Evolutionary conservation across 1,140 invertebrate species (phyloP).

Genomic region (Aphidius ervi): DNA sequence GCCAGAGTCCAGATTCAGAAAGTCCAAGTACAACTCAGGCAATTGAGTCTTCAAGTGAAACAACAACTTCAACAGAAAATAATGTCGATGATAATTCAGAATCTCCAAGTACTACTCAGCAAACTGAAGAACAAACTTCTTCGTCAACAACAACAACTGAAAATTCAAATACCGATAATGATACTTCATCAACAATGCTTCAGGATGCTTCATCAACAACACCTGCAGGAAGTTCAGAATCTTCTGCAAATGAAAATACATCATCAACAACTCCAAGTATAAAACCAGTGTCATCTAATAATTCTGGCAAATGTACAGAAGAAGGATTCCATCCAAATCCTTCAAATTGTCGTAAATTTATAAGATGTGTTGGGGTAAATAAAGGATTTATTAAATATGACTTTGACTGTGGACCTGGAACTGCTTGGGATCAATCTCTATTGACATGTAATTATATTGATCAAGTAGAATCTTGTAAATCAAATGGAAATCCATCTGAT

Average conservation of each 20-base stretch:
- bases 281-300: slow-evolving; percentile 39
- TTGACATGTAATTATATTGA: slow-evolving; percentile 46
- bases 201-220: background rate
- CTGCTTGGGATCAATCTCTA: slow-evolving; percentile 46
- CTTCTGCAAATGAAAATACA: slow-evolving; percentile 26
- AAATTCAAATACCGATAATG: background rate
- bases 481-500: background rate
- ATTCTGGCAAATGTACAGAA: slow-evolving; percentile 54
- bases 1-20: too few species aligned
- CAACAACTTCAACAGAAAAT: background rate
- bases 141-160: slow-evolving; percentile 3
- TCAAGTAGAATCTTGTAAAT: slow-evolving; percentile 36
- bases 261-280: slow-evolving; percentile 43
- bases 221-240: background rate
- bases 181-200: background rate
- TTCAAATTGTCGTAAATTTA: slow-evolving; percentile 59
- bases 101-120: background rate
- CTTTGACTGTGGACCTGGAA: slow-evolving; percentile 41
- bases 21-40: too few species aligned
- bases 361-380: slow-evolving; percentile 54
- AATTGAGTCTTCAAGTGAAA: background rate
- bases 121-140: background rate
- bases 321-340: slow-evolving; percentile 66
- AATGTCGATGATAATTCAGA: too few species aligned
- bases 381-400: slow-evolving; percentile 45